Conservation (phyloP, 1,140 invertebrate genomes). For the Drosophila parvula region DNA sequence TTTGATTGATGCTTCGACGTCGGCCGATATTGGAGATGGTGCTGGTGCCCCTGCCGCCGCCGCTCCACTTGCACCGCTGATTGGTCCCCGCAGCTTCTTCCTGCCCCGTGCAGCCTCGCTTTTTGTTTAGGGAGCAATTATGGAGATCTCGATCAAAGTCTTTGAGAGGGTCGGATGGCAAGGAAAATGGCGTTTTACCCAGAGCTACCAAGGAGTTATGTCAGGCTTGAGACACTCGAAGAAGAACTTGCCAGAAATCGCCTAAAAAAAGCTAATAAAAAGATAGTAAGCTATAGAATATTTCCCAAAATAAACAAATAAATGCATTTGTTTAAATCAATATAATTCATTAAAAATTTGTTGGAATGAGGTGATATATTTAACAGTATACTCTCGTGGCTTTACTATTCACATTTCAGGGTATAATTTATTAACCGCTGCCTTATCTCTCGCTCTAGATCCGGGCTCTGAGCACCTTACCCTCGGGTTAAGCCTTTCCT, state of each 20-base stretch:
- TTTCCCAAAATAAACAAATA: not conserved
- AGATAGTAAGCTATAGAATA: too few relatives aligned
- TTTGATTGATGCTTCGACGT: constrained; percentile 83
- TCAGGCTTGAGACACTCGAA: not conserved
- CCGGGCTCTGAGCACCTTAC: not conserved
- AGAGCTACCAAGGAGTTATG: not conserved
- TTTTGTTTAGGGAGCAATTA: constrained; percentile 47
- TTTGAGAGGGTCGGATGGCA: constrained; percentile 15
- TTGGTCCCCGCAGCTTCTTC: constrained; percentile 50
- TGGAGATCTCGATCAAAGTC: constrained; percentile 29
- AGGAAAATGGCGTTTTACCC: constrained; percentile 38
- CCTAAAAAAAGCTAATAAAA: not conserved
- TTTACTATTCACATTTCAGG: constrained; percentile 2
- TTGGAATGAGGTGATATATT: not conserved
- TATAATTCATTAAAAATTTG: not conserved
- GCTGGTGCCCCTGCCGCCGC: constrained; percentile 16
- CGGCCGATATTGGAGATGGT: constrained; percentile 29
- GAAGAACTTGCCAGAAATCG: not conserved
- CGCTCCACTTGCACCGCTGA: constrained; percentile 55
- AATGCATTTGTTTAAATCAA: not conserved
- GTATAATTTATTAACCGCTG: constrained; percentile 26
- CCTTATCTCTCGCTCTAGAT: constrained; percentile 38
- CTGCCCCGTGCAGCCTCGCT: constrained; percentile 7
- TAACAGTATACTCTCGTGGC: not conserved
- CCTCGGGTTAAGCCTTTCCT: constrained; percentile 14